These are phyloP conservation scores for Tadarida brasiliensis DNA, from an alignment of 2,797 vertebrate species.

Conservation along the genomic window DNA sequence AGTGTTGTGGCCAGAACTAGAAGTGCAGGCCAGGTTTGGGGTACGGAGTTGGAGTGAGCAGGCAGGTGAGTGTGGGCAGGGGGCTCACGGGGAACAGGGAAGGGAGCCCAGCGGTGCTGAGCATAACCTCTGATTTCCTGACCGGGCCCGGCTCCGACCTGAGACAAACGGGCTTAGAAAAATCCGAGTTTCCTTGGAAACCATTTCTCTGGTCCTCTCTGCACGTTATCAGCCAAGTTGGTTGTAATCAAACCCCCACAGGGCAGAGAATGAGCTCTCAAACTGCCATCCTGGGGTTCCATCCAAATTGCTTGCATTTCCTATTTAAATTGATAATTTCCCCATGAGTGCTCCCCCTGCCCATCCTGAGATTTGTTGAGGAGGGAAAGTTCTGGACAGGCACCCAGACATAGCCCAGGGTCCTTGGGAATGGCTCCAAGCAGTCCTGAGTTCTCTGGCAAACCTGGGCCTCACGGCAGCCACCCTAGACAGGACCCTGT, in stretches of 20 bases:
- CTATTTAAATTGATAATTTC: constrained; percentile 86
- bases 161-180: constrained; percentile 85
- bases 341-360: constrained; percentile 63
- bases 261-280: constrained; percentile 87
- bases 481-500: background rate
- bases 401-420: background rate
- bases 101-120: background rate
- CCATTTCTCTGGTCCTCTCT: constrained; percentile 85
- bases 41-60: background rate
- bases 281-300: constrained; percentile 84
- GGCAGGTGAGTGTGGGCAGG: background rate
- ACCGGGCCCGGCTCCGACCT: constrained; percentile 79
- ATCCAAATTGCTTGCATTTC: constrained; percentile 86
- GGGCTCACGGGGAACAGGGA: background rate
- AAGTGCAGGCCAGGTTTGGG: background rate
- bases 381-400: constrained; percentile 31
- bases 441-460: background rate
- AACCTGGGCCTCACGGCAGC: background rate
- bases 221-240: constrained; percentile 84
- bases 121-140: constrained; percentile 72
- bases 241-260: constrained; percentile 89
- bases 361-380: constrained; percentile 56
- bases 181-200: constrained; percentile 88
- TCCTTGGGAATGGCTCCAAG: background rate
- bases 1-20: accelerated